phyloP scores from a whole-genome alignment of 2,113 vertebrate genomes.

The Xiphias gladius region DNA sequence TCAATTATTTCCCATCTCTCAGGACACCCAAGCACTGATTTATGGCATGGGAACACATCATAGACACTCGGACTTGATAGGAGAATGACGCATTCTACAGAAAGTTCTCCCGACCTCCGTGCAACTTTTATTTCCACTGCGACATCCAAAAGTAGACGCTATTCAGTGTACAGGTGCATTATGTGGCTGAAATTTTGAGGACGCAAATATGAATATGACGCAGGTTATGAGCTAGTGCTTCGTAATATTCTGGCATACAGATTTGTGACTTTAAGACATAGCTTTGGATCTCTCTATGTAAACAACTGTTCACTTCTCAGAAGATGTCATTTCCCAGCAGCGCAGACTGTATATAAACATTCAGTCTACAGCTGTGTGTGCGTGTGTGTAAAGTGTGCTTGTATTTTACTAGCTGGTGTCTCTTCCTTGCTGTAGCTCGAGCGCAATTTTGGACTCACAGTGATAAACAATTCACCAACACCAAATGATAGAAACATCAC shows the following conservation, averaged over 20 bases:
- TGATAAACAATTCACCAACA: constrained; percentile 34
- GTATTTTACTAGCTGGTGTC: background rate
- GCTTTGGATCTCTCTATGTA: background rate
- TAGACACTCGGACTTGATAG: background rate
- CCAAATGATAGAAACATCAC: constrained; percentile 53
- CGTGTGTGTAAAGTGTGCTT: constrained; percentile 6
- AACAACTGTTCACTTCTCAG: background rate
- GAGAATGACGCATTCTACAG: background rate
- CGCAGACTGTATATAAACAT: background rate
- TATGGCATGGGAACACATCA: background rate
- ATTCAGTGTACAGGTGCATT: constrained; percentile 15
- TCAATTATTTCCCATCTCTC: constrained; percentile 2
- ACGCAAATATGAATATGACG: constrained; percentile 8
- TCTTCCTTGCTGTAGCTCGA: background rate
- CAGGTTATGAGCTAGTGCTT: constrained; percentile 7
- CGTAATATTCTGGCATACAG: background rate
- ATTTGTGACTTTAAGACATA: constrained; percentile 27
- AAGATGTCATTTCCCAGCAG: background rate
- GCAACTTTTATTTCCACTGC: constrained; percentile 5
- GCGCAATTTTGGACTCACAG: constrained; percentile 16
- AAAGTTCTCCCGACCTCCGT: background rate
- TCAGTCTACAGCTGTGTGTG: background rate
- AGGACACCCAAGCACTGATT: background rate
- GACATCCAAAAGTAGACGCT: background rate
- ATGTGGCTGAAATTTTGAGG: constrained; percentile 21